Evolutionary conservation across 2,113 vertebrate species (phyloP).

Genomic region (Fulica atra): DNA sequence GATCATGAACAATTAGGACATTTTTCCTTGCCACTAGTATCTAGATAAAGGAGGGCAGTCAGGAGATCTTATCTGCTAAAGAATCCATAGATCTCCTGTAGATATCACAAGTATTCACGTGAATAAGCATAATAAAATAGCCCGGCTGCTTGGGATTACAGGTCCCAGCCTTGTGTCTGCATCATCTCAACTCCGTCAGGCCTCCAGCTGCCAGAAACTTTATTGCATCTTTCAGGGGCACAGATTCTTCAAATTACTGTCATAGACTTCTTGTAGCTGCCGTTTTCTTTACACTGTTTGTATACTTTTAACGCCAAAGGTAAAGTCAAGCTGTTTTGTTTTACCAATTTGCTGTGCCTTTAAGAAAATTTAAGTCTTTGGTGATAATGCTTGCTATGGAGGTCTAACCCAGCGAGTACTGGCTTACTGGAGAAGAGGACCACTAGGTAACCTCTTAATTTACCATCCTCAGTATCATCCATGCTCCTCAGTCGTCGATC

Average conservation of each 20-base stretch:
- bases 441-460: not conserved
- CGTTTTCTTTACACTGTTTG: not conserved
- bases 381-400: not conserved
- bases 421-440: not conserved
- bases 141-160: slow-evolving; percentile 59
- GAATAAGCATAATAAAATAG: slow-evolving; percentile 40
- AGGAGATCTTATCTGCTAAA: slow-evolving; percentile 32
- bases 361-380: not conserved
- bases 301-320: slow-evolving; percentile 9
- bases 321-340: not conserved
- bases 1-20: not conserved
- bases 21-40: not conserved
- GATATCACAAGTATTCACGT: slow-evolving; percentile 32
- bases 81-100: slow-evolving; percentile 41
- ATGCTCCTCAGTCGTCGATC: not conserved
- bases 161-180: slow-evolving; percentile 52
- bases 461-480: not conserved
- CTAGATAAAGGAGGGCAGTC: not conserved
- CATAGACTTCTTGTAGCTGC: slow-evolving; percentile 12
- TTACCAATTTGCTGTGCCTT: not conserved
- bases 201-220: slow-evolving; percentile 38
- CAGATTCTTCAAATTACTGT: slow-evolving; percentile 49
- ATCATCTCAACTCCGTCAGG: slow-evolving; percentile 30
- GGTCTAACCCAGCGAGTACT: not conserved
- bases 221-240: slow-evolving; percentile 12